Evolutionary conservation across 2,113 vertebrate species (phyloP).

Genomic region (Carollia perspicillata): DNA sequence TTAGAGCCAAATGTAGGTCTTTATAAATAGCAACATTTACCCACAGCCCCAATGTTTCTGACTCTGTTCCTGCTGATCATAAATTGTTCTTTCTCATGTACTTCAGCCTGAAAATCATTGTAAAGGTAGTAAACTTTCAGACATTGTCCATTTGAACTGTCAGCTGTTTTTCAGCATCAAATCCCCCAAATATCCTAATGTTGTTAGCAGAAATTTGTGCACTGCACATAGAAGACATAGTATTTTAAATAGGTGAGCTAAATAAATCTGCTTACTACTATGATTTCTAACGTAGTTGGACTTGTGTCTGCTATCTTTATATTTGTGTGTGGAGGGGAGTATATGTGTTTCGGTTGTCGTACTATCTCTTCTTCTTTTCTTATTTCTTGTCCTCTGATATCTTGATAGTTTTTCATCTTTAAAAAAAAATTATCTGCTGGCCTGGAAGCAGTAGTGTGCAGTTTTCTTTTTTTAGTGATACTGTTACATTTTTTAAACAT

Average conservation of each 20-base stretch:
- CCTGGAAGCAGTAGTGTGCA: background rate
- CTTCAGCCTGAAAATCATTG: slow-evolving; percentile 45
- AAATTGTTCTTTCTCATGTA: background rate
- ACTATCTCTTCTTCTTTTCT: background rate
- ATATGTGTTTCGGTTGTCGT: background rate
- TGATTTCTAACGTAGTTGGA: background rate
- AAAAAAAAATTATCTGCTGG: background rate
- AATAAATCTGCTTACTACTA: background rate
- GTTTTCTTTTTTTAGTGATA: background rate
- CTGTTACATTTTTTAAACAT: background rate
- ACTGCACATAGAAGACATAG: background rate
- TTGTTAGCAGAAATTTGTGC: slow-evolving; percentile 47
- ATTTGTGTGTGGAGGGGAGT: background rate
- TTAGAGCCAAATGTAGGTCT: background rate
- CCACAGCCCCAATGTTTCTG: background rate
- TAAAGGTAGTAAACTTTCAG: slow-evolving; percentile 57
- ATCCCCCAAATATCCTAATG: slow-evolving; percentile 25
- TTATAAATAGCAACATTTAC: background rate
- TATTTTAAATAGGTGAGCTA: background rate
- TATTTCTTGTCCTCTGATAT: background rate
- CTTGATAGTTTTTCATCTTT: background rate
- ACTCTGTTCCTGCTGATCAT: background rate
- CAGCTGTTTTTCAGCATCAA: slow-evolving; percentile 19
- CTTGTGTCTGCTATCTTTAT: background rate
- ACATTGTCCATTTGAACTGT: slow-evolving; percentile 56